Evolutionary conservation across 64 coral and sea anemone genomes (phyloP), one percentile per base, ranked within the genome.

Genomic region (Montipora sp.): DNA sequence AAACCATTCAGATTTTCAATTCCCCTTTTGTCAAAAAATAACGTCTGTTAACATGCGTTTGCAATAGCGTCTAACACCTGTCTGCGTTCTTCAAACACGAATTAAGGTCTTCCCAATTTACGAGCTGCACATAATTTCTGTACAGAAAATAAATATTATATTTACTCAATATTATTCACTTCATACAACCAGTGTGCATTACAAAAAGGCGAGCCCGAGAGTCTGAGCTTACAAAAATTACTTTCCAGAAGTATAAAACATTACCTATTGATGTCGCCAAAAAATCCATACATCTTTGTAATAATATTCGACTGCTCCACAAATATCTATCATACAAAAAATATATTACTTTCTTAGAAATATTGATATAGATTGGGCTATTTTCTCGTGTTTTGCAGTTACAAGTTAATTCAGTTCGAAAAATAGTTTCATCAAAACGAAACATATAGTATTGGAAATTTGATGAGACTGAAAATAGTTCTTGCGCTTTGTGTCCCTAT

Each of bases 311-410:
- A 14, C 14, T 22, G 68, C 68, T 71, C 68, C 19, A 71, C 18
- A 85, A 85, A 85, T 85, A 85, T 48, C 16, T 85, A 72, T 85
- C 8, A 45, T 85, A 85, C 65, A 48, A 85, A 49, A 63, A 85
- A 85, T 85, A 72, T 85, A 85, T 85, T 85, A 85, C 70, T 15
- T 85, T 50, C 65, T 85, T 21, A 13, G 82, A 71, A 85, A 85
- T 72, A 85, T 49, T 68, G 82, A 4, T 47, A 72, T 71, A 19
- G n/a, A 70, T 20, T 85, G 49, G 63, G 24, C 46, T 48, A 50
- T 48, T 85, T 85, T 50, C 10, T 49, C 8, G 16, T 43, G 27
- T 71, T n/a, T 4, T 71, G n/a, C 48, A 71, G 27, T 83, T 68
- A 83, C 47, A 83, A 66, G 10, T 83, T 48, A 58, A 67, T 67